phyloP scores from a whole-genome alignment of 2,113 vertebrate genomes.

The Myiozetetes cayanensis region DNA sequence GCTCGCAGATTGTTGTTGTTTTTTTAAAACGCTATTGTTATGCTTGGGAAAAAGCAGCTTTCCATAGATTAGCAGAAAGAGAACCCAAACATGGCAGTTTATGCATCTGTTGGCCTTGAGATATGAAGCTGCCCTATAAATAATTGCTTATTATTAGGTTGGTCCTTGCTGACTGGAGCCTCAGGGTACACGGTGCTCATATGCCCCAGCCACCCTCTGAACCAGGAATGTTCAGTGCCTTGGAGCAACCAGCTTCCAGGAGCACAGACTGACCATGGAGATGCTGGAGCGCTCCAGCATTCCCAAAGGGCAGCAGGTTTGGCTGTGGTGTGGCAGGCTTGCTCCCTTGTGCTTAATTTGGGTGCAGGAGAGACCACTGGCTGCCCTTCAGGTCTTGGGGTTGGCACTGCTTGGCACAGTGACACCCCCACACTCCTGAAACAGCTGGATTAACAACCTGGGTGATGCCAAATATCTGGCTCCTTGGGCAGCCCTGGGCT shows the following conservation, averaged over 20 bases:
- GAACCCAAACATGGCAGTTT: background rate
- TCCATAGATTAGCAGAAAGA: constrained; percentile 21
- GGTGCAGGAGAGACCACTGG: background rate
- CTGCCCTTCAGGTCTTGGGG: background rate
- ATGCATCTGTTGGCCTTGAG: background rate
- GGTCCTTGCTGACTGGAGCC: background rate
- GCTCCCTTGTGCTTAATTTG: background rate
- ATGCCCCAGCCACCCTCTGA: background rate
- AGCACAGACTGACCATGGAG: background rate
- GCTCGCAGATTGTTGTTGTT: background rate
- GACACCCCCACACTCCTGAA: background rate
- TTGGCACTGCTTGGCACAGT: background rate
- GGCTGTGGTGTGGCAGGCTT: background rate
- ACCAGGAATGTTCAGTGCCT: background rate
- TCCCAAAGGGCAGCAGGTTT: background rate
- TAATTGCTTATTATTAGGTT: constrained; percentile 49
- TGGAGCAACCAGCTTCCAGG: fast-evolving
- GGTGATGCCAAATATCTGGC: background rate
- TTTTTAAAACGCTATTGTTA: background rate
- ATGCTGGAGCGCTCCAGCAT: background rate
- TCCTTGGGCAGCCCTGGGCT: background rate
- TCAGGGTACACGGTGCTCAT: background rate
- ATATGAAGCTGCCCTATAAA: constrained; percentile 37
- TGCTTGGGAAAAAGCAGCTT: background rate
- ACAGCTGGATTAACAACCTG: background rate